Percentiles rank a stretch among this genome's conserved stretches.
These are phyloP conservation scores for Semnornis frantzii DNA, from an alignment of 2,113 vertebrate genomes.

Conservation along the genomic window DNA sequence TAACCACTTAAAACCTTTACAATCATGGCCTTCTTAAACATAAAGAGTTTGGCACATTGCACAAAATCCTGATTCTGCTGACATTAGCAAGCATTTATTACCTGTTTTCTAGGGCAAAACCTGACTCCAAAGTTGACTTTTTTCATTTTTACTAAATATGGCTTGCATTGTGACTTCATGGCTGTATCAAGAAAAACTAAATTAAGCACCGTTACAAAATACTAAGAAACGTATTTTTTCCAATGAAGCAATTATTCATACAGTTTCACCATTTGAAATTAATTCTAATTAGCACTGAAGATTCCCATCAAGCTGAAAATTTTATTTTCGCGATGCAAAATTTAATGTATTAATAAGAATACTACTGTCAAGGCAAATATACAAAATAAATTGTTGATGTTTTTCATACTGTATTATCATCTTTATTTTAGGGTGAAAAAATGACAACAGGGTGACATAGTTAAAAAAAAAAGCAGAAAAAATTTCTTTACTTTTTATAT, in stretches of 20 bases:
- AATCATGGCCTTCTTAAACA: background rate
- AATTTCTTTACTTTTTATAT: background rate
- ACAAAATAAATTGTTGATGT: background rate
- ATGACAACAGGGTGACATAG: background rate
- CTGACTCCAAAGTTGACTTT: background rate
- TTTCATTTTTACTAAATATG: background rate
- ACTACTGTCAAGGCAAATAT: background rate
- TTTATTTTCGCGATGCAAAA: background rate
- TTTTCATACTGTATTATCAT: background rate
- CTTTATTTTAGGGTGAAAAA: constrained; percentile 55
- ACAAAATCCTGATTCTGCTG: background rate
- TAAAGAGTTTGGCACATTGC: background rate
- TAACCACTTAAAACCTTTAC: background rate
- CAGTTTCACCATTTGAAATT: background rate
- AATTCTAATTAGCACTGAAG: background rate
- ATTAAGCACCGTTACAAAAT: background rate
- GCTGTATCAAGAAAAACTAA: background rate
- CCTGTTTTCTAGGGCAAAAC: background rate
- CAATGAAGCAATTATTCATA: background rate
- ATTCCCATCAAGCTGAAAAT: background rate
- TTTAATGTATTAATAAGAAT: background rate
- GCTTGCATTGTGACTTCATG: background rate
- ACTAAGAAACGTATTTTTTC: background rate
- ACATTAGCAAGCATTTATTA: background rate
- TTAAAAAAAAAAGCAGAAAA: background rate